Conservation (phyloP, 2,113 vertebrate genomes). For the Proteles cristata region DNA sequence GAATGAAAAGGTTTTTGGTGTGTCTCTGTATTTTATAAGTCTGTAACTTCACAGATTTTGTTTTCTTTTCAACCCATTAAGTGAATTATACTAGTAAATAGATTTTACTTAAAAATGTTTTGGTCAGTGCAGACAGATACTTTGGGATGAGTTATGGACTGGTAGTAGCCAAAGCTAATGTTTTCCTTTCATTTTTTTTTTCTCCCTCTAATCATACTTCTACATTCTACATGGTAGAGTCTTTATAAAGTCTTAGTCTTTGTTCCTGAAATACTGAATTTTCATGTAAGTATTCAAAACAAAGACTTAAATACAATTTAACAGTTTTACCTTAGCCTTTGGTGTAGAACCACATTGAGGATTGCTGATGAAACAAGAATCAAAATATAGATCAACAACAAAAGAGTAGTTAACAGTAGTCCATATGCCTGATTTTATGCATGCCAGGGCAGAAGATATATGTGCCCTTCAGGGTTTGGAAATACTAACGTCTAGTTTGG, state of each 20-base stretch:
- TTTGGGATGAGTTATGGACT: neutral
- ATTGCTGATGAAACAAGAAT: slow-evolving; percentile 25
- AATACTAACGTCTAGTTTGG: neutral
- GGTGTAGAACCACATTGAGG: neutral
- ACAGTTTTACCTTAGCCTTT: slow-evolving; percentile 22
- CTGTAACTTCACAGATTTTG: neutral
- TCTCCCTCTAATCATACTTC: neutral
- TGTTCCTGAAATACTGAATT: slow-evolving; percentile 8
- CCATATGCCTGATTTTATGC: neutral
- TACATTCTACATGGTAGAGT: neutral
- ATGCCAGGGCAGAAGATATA: neutral
- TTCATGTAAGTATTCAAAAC: slow-evolving; percentile 23
- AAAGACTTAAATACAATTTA: slow-evolving; percentile 10
- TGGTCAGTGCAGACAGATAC: neutral
- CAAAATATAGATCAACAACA: neutral
- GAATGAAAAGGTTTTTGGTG: neutral
- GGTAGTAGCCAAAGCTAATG: neutral
- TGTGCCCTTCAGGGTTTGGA: neutral
- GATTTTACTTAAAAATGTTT: slow-evolving; percentile 20
- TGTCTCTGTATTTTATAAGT: neutral
- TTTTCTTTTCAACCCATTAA: slow-evolving; percentile 48
- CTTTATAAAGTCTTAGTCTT: neutral
- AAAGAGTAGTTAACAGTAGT: neutral
- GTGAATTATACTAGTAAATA: neutral
- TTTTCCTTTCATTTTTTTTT: neutral